A percentile compares a stretch with the other conserved stretches of the same genome.
These are phyloP conservation scores for Haemorhous mexicanus DNA, from an alignment of 2,113 vertebrate species.

Conservation along the genomic window DNA sequence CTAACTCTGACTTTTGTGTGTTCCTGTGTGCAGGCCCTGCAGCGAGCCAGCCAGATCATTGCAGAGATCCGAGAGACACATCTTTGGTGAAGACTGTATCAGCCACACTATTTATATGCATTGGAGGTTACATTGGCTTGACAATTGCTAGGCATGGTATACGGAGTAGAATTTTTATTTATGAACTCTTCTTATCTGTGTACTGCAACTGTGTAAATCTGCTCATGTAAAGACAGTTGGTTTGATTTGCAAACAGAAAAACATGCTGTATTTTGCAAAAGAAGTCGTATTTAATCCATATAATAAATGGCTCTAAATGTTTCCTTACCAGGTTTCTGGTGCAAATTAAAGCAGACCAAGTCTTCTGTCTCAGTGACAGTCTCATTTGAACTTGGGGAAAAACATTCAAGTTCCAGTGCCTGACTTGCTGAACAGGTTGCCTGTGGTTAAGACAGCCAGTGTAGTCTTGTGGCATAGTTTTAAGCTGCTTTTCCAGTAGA, in stretches of 20 bases:
- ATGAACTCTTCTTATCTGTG: slow-evolving; percentile 76
- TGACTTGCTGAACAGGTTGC: slow-evolving; percentile 69
- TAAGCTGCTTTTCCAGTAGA: slow-evolving; percentile 66
- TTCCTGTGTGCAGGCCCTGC: slow-evolving; percentile 81
- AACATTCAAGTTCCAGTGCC: slow-evolving; percentile 65
- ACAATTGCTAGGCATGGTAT: slow-evolving; percentile 77
- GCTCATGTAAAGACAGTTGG: slow-evolving; percentile 67
- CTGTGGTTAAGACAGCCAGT: slow-evolving; percentile 59
- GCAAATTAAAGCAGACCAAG: slow-evolving; percentile 68
- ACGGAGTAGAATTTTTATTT: slow-evolving; percentile 78
- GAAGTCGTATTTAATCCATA: slow-evolving; percentile 67
- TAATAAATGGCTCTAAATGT: slow-evolving; percentile 74
- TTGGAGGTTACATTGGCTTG: slow-evolving; percentile 56
- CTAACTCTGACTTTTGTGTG: neutral
- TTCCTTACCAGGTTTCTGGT: slow-evolving; percentile 68
- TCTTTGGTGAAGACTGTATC: slow-evolving; percentile 85
- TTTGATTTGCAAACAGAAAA: slow-evolving; percentile 70
- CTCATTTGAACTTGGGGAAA: slow-evolving; percentile 57
- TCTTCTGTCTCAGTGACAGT: slow-evolving; percentile 62
- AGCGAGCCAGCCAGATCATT: slow-evolving; percentile 97
- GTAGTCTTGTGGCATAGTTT: slow-evolving; percentile 67
- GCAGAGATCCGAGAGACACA: slow-evolving; percentile 98
- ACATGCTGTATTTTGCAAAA: slow-evolving; percentile 65
- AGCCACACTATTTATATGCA: neutral
- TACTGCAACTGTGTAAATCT: slow-evolving; percentile 68